Evolutionary conservation across 1,140 invertebrate genomes (phyloP).

Genomic region (Streblospio benedicti): DNA sequence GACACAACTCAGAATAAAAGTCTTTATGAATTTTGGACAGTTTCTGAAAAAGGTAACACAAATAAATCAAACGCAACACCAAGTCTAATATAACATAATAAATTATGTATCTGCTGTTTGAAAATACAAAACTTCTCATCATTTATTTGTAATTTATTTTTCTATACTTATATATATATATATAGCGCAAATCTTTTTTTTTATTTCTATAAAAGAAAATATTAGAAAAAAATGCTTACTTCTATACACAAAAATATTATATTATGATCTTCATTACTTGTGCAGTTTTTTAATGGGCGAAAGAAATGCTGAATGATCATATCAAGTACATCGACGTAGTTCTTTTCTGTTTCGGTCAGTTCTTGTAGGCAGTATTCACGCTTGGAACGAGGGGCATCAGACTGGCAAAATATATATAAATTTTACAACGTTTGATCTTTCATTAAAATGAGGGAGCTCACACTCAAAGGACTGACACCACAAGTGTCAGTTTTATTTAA

Average conservation of each 20-base stretch:
- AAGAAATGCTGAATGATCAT: conserved; percentile 60
- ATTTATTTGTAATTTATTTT: neutral
- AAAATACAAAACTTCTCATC: neutral
- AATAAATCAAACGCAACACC: no score
- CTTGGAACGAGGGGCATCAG: conserved; percentile 51
- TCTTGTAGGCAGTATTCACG: conserved; percentile 92
- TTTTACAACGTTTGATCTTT: neutral
- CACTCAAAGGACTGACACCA: neutral
- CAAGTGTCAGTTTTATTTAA: neutral
- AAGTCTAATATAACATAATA: neutral
- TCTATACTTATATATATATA: neutral
- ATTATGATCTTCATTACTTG: neutral
- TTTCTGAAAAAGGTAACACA: conserved; percentile 55
- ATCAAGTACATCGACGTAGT: conserved; percentile 87
- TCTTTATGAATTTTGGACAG: conserved; percentile 75
- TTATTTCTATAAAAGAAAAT: neutral
- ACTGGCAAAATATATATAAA: neutral
- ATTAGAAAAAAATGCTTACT: neutral
- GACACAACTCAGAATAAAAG: conserved; percentile 66
- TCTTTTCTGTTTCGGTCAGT: conserved; percentile 89
- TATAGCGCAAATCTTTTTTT: neutral
- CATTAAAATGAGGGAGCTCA: neutral
- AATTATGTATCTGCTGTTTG: neutral
- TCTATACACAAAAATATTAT: neutral
- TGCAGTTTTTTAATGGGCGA: conserved; percentile 50